Evolutionary conservation across 1,140 invertebrate genomes (phyloP).

Genomic region (Drosophila obscura): DNA sequence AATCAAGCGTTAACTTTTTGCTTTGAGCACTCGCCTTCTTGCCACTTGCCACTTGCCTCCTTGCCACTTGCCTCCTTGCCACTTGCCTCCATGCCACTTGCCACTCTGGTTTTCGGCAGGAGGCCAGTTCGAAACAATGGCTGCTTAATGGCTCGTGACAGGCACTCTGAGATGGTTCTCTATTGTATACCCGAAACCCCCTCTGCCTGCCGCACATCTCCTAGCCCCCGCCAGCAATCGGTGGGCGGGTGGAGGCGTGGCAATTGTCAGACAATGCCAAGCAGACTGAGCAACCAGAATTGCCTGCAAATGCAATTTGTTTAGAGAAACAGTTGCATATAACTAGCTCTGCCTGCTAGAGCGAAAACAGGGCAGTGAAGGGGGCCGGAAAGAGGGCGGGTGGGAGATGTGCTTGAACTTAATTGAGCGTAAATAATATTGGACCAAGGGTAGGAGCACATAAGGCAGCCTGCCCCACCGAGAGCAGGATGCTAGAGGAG

Average conservation of each 20-base stretch:
- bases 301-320: slow-evolving; percentile 56
- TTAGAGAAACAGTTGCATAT: slow-evolving; percentile 47
- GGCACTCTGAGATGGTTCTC: slow-evolving; percentile 8
- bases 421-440: slow-evolving; percentile 71
- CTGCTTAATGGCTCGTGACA: slow-evolving; percentile 71
- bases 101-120: neutral
- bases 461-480: slow-evolving; percentile 1
- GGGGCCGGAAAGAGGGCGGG: neutral
- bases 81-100: too few species aligned
- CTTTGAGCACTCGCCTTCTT: neutral
- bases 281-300: slow-evolving; percentile 20
- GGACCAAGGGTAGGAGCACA: slow-evolving; percentile 19
- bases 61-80: too few species aligned
- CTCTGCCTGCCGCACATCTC: too few species aligned
- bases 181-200: neutral
- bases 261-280: slow-evolving; percentile 30
- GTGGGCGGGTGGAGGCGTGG: neutral
- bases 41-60: too few species aligned
- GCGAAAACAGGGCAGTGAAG: neutral
- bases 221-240: neutral
- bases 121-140: slow-evolving; percentile 56
- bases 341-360: slow-evolving; percentile 5
- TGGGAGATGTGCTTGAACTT: slow-evolving; percentile 29
- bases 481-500: neutral
- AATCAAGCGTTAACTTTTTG: slow-evolving; percentile 59